phyloP scores from a whole-genome alignment of 2,888 invertebrate species.

The Scaptomyza flava region DNA sequence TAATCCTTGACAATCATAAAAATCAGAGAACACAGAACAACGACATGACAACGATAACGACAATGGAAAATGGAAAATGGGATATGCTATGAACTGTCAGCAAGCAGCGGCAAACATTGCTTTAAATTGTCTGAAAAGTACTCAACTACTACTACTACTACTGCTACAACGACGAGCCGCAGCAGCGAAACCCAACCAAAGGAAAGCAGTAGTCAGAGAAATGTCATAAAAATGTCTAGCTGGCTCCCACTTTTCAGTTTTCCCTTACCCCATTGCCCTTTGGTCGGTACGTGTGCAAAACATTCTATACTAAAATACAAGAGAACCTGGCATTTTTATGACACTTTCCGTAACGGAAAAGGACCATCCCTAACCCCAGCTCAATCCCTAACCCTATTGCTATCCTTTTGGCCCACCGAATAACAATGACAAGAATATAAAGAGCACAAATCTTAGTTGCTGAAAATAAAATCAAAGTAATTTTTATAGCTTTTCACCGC shows the following conservation, averaged over 20 bases:
- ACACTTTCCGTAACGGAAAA: slow-evolving; percentile 64
- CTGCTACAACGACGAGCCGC: slow-evolving; percentile 14
- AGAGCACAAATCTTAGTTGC: slow-evolving; percentile 61
- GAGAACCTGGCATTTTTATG: slow-evolving; percentile 66
- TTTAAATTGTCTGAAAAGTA: slow-evolving; percentile 78
- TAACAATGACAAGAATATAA: slow-evolving; percentile 40
- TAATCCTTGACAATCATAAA: slow-evolving; percentile 82
- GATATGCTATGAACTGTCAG: slow-evolving; percentile 66
- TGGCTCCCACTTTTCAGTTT: slow-evolving; percentile 47
- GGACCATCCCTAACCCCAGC: slow-evolving; percentile 45
- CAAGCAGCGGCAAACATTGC: slow-evolving; percentile 68
- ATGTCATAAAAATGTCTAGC: slow-evolving; percentile 73
- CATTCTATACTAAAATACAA: slow-evolving; percentile 44
- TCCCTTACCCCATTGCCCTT: slow-evolving; percentile 6
- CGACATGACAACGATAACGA: slow-evolving; percentile 64
- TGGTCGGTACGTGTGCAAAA: slow-evolving; percentile 70
- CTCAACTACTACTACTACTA: slow-evolving; percentile 20
- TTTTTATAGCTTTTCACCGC: slow-evolving; percentile 72
- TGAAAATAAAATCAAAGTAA: slow-evolving; percentile 78
- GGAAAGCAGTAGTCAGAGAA: slow-evolving; percentile 70
- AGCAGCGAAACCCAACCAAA: slow-evolving; percentile 25
- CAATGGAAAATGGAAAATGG: slow-evolving; percentile 49
- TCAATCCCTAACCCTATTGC: slow-evolving; percentile 15
- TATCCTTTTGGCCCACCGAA: slow-evolving; percentile 35
- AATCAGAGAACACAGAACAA: slow-evolving; percentile 54